Evolutionary conservation across 2,888 invertebrate genomes (phyloP).

Genomic region (Atrina japonica): DNA sequence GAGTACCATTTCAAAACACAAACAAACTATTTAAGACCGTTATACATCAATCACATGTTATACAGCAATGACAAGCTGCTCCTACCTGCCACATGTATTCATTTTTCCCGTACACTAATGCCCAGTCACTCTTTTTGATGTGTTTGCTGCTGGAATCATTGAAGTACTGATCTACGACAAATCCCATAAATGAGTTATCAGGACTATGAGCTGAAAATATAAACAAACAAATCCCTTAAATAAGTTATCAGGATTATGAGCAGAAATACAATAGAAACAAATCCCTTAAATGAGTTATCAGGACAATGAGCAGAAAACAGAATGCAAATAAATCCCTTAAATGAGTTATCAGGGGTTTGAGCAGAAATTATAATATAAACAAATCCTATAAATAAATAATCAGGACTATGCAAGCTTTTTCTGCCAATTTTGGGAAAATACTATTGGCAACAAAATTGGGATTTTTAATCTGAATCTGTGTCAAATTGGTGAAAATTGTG

Average conservation of each 20-base stretch:
- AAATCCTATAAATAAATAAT: not conserved
- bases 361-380: conserved; percentile 73
- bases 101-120: conserved; percentile 82
- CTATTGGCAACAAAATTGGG: too few species aligned
- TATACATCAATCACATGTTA: too few species aligned
- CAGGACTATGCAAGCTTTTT: too few species aligned
- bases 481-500: too few species aligned
- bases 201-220: conserved; percentile 81
- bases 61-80: not conserved
- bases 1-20: too few species aligned
- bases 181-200: conserved; percentile 82
- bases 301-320: conserved; percentile 80
- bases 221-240: not conserved
- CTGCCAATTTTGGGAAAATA: too few species aligned
- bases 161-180: conserved; percentile 80
- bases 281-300: not conserved
- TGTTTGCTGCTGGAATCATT: conserved; percentile 60
- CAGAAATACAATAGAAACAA: conserved; percentile 67
- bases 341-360: conserved; percentile 70
- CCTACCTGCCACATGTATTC: conserved; percentile 81
- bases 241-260: conserved; percentile 75
- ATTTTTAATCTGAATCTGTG: too few species aligned
- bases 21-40: too few species aligned
- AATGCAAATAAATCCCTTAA: conserved; percentile 4
- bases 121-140: conserved; percentile 68